Evolutionary conservation across 2,797 vertebrate species (phyloP).

Genomic region (Toxotes lorentzi): DNA sequence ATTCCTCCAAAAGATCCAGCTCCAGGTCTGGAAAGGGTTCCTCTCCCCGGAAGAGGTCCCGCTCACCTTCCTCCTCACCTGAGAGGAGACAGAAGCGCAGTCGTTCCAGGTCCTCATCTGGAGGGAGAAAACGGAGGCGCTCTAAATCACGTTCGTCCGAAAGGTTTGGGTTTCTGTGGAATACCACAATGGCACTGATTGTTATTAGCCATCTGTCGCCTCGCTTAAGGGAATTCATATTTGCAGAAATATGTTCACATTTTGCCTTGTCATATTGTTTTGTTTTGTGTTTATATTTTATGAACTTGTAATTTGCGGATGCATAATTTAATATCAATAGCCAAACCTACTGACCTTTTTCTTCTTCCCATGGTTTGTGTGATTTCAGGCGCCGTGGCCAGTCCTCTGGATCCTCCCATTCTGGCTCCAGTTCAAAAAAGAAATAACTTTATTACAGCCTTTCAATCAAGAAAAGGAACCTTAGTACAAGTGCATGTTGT

Average conservation of each 20-base stretch:
- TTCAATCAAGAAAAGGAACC: conserved; percentile 78
- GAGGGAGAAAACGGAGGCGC: conserved; percentile 97
- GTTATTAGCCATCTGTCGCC: conserved; percentile 71
- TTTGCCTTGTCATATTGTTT: conserved; percentile 37
- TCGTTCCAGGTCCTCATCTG: conserved; percentile 97
- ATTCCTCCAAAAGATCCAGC: conserved; percentile 99
- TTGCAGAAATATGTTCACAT: conserved; percentile 39
- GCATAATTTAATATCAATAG: conserved; percentile 31
- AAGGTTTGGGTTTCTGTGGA: conserved; percentile 99
- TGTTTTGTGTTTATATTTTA: background rate
- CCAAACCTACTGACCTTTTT: conserved; percentile 51
- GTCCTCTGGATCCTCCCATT: conserved; percentile 97
- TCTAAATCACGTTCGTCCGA: conserved; percentile 99
- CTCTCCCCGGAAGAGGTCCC: conserved; percentile 96
- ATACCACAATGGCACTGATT: conserved; percentile 90
- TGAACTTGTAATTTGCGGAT: conserved; percentile 59
- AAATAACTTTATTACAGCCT: conserved; percentile 89
- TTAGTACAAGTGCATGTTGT: conserved; percentile 92
- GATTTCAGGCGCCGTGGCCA: conserved; percentile 92
- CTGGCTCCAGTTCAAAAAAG: conserved; percentile 99
- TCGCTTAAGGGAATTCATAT: conserved; percentile 69
- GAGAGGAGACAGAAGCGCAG: conserved; percentile 96
- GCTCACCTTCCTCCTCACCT: conserved; percentile 93
- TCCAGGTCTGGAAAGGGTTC: conserved; percentile 98
- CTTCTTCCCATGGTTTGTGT: conserved; percentile 83